Evolutionary conservation across 2,113 vertebrate genomes (phyloP).

Genomic region (Mastomys natalensis): DNA sequence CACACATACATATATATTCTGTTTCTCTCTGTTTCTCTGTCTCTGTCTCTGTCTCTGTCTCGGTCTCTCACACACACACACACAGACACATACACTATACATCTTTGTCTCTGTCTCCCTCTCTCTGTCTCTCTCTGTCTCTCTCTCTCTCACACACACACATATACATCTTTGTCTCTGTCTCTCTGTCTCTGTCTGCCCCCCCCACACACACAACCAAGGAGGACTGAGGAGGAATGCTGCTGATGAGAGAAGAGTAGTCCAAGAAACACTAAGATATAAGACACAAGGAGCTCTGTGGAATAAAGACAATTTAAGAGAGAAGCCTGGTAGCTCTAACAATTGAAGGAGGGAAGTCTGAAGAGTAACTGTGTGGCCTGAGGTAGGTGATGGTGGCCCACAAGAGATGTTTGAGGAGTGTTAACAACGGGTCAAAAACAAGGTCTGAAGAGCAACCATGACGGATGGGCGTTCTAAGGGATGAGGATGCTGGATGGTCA

Average conservation of each 20-base stretch:
- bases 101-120: too few species aligned
- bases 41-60: too few species aligned
- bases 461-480: rapidly evolving
- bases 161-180: too few species aligned
- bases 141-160: too few species aligned
- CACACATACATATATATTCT: not conserved
- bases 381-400: too few species aligned
- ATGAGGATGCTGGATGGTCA: rapidly evolving
- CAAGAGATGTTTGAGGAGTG: not conserved
- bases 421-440: not conserved
- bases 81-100: not conserved
- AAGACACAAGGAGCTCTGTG: not conserved
- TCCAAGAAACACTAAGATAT: not conserved
- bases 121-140: too few species aligned
- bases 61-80: not conserved
- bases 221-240: not conserved
- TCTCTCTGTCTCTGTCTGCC: too few species aligned
- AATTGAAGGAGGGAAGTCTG: too few species aligned
- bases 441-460: rapidly evolving
- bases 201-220: not conserved
- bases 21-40: too few species aligned
- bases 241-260: not conserved
- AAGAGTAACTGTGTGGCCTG: not conserved
- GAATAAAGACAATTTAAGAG: not conserved
- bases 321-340: not conserved